phyloP scores from a whole-genome alignment of 1,140 invertebrate species.

The Anastrepha ludens region DNA sequence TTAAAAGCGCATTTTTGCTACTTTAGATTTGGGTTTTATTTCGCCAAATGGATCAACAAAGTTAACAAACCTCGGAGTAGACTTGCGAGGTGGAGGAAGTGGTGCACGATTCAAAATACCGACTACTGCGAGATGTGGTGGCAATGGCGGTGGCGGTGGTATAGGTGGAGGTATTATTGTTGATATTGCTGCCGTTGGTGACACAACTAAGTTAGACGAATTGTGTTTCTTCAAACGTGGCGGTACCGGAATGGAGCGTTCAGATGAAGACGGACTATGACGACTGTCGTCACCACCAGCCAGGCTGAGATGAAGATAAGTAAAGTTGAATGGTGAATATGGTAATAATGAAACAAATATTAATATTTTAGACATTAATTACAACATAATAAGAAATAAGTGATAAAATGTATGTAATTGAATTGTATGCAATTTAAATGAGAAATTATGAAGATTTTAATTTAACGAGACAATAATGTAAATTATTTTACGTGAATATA shows the following conservation, averaged over 20 bases:
- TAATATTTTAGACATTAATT: neutral
- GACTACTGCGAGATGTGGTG: conserved; percentile 52
- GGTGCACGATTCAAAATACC: conserved; percentile 55
- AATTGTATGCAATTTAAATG: too few species aligned
- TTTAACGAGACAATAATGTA: too few species aligned
- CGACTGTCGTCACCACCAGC: conserved; percentile 56
- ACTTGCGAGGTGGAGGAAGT: conserved; percentile 61
- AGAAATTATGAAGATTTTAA: too few species aligned
- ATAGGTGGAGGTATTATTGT: conserved; percentile 36
- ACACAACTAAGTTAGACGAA: conserved; percentile 41
- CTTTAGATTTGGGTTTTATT: neutral
- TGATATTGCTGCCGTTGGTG: conserved; percentile 23
- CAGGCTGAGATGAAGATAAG: neutral
- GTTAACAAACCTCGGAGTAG: conserved; percentile 61
- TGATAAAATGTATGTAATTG: too few species aligned
- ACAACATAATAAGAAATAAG: too few species aligned
- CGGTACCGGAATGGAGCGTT: conserved; percentile 60
- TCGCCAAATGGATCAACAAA: conserved; percentile 17
- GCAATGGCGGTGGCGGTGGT: conserved; percentile 43
- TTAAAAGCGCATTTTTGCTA: neutral
- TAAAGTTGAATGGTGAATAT: neutral
- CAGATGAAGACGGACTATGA: conserved; percentile 62
- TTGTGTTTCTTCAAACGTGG: conserved; percentile 60
- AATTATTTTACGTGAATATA: too few species aligned
- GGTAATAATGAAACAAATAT: conserved; percentile 29